A percentile compares a stretch with the other conserved stretches of the same genome.
Evolutionary conservation across 2,797 vertebrate genomes (phyloP).

Genomic region (Phataginus tetradactyla): DNA sequence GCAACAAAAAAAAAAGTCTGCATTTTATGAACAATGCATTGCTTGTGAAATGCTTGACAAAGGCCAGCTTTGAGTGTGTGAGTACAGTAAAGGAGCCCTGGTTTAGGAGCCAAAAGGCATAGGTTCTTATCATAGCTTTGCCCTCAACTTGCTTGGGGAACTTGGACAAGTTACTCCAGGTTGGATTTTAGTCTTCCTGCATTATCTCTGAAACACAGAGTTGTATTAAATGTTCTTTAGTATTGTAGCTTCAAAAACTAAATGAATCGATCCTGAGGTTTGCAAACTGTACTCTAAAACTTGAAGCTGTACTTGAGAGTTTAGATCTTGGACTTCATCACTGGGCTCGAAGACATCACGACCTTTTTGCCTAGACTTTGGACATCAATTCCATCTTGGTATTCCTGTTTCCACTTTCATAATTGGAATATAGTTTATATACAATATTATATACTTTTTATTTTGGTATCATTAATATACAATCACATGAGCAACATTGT

Average conservation of each 20-base stretch:
- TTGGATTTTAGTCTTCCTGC: background rate
- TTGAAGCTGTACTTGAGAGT: background rate
- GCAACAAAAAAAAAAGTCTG: constrained; percentile 6
- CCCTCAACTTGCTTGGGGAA: background rate
- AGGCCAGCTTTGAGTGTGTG: background rate
- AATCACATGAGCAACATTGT: too few species aligned
- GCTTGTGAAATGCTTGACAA: background rate
- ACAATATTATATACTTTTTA: too few species aligned
- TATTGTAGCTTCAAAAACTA: background rate
- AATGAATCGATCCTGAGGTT: background rate
- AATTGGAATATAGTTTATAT: too few species aligned
- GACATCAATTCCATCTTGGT: background rate
- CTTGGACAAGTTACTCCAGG: background rate
- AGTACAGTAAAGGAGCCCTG: background rate
- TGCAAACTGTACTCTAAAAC: background rate
- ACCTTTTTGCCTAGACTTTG: background rate
- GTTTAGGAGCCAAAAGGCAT: background rate
- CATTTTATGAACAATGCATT: background rate
- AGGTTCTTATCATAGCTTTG: background rate
- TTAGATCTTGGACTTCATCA: background rate
- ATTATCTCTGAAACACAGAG: background rate
- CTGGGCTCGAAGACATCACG: background rate
- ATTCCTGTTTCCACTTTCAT: background rate
- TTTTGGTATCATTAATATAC: too few species aligned
- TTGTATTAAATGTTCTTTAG: background rate